phyloP scores from a whole-genome alignment of 2,888 invertebrate species.

The Acanthosoma haemorrhoidale region DNA sequence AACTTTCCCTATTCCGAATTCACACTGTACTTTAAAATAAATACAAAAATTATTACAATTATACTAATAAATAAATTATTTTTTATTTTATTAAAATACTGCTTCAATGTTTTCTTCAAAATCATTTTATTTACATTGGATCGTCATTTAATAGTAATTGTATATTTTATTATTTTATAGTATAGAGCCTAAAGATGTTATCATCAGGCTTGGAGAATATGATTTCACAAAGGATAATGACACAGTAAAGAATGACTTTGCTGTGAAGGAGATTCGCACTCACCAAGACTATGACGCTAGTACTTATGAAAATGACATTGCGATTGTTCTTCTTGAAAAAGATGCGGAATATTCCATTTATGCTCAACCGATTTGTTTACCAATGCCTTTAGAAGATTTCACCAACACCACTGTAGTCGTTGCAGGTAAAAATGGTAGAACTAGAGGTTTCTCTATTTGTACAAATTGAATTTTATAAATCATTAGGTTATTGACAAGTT shows the following conservation, averaged over 20 bases:
- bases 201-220: conserved; percentile 74
- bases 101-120: background rate
- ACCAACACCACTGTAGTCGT: conserved; percentile 43
- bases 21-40: no score
- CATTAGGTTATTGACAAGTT: no score
- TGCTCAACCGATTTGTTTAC: conserved; percentile 80
- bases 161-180: conserved; percentile 12
- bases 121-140: background rate
- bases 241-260: conserved; percentile 64
- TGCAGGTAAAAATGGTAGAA: conserved; percentile 40
- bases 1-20: no score
- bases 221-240: conserved; percentile 64
- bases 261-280: conserved; percentile 58
- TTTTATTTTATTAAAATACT: background rate
- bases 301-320: conserved; percentile 72
- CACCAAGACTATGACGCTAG: conserved; percentile 63
- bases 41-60: no score
- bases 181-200: conserved; percentile 50
- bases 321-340: conserved; percentile 61
- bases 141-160: background rate
- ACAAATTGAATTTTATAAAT: background rate
- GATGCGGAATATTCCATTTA: conserved; percentile 67
- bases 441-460: no score
- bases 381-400: conserved; percentile 56
- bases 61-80: background rate